Conservation (phyloP, 2,113 vertebrate species). For the Ceyx margarethae region DNA sequence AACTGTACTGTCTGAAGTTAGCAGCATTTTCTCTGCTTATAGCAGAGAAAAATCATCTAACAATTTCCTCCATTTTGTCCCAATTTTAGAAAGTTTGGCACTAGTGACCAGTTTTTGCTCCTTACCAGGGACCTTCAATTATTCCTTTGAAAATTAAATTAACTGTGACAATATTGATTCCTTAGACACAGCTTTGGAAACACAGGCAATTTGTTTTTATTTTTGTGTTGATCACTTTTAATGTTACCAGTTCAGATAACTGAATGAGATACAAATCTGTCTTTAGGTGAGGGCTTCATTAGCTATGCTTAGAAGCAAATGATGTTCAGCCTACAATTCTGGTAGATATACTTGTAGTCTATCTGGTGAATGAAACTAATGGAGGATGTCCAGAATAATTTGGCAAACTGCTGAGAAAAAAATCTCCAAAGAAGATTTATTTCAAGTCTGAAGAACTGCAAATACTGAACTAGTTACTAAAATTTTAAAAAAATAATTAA, state of each 20-base stretch:
- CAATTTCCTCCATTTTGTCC: not conserved
- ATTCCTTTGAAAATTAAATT: not conserved
- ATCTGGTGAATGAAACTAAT: not conserved
- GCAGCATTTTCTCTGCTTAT: too few relatives aligned
- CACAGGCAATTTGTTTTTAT: not conserved
- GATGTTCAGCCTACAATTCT: not conserved
- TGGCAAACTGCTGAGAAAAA: not conserved
- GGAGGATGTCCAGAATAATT: not conserved
- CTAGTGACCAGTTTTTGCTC: not conserved
- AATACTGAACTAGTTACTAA: not conserved
- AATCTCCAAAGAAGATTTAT: not conserved
- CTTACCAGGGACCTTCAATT: not conserved
- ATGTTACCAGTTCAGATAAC: not conserved
- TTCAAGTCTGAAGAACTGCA: not conserved
- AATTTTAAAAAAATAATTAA: not conserved
- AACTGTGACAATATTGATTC: not conserved
- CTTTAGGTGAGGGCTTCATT: not conserved
- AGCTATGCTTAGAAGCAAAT: not conserved
- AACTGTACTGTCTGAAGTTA: too few relatives aligned
- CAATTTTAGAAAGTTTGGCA: not conserved
- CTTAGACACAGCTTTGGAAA: too few relatives aligned
- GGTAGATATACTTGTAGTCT: not conserved
- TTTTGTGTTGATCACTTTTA: not conserved
- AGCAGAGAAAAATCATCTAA: not conserved
- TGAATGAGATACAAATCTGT: not conserved